Base-by-base conservation (phyloP, 2,888 invertebrate genomes). In the Magallana nippona region DNA sequence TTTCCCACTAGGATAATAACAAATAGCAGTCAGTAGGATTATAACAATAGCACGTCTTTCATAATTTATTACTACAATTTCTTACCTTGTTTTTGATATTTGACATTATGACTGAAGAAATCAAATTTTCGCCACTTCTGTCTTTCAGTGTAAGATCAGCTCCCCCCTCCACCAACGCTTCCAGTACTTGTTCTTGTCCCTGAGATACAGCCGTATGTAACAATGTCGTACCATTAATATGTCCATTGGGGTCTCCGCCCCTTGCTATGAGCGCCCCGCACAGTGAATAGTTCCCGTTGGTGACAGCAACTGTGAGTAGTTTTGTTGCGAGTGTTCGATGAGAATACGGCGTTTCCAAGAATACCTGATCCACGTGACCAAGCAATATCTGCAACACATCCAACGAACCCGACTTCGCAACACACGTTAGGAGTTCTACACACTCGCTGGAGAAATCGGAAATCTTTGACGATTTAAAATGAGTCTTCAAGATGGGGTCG, bases 221-320 rank as follows among this genome's bases (percentile, higher is more conserved):
- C 55, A 89, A 55, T 10, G 88, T 89, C 79, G 84, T 87, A 15
- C 89, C 89, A 13, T 87, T 84, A 17, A 79, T 86, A 5, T n/a
- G 78, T 2, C 56, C 77, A 80, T 88, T 86, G 17, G 85, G 82
- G 60, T 88, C 85, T 0, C 86, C 89, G 22, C 88, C 88, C 58
- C 82, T 81, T 17, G 83, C 17, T 13, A 85, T 55, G 11, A 88
- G 63, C 32, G 81, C 55, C 10, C 84, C 78, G 10, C 88, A 86
- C 1, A 86, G 81, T 13, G 81, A 22, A 1, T 63, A 60, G 13
- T 88, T 80, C 15, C 87, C 87, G 5, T 81, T 77, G 11, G 85
- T 85, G 0, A 89, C 83, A 8, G 88, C 88, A 55, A 56, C 57
- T 44, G 86, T 88, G 22, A 89, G 79, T 60, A 89, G 82, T 86